Evolutionary conservation across 1,140 invertebrate genomes (phyloP).

Genomic region (Lepidurus arcticus): DNA sequence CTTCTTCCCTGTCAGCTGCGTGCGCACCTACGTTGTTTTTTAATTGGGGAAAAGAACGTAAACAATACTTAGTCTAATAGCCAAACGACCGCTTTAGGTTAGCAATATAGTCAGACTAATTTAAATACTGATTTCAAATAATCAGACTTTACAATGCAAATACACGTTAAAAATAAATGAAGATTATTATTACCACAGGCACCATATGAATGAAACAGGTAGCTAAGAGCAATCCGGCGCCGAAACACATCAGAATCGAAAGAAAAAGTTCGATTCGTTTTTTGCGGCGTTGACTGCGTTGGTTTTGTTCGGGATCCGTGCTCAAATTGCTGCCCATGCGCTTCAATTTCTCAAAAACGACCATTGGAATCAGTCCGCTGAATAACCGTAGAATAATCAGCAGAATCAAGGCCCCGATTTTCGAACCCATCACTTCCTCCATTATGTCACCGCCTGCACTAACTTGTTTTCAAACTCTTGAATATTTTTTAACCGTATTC

Average conservation of each 20-base stretch:
- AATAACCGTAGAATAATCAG: constrained; percentile 40
- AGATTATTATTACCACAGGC: constrained; percentile 48
- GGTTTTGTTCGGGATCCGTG: constrained; percentile 35
- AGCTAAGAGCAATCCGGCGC: constrained; percentile 53
- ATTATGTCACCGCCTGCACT: background rate
- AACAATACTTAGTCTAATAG: background rate
- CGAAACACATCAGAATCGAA: constrained; percentile 48
- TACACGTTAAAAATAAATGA: background rate
- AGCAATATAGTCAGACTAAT: no score
- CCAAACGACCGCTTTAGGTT: no score
- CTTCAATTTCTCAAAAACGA: constrained; percentile 36
- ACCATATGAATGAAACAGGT: constrained; percentile 54
- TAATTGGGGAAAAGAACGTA: background rate
- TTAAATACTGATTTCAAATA: no score
- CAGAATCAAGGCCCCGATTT: constrained; percentile 39
- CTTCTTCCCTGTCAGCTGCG: background rate
- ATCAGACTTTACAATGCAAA: background rate
- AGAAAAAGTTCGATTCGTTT: constrained; percentile 39
- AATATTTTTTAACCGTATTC: background rate
- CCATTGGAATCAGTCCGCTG: constrained; percentile 42
- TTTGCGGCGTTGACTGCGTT: constrained; percentile 32
- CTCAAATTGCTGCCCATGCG: constrained; percentile 27
- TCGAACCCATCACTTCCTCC: constrained; percentile 28
- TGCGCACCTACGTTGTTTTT: background rate
- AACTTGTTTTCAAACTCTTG: no score